Conservation (phyloP, 2,113 vertebrate species). For the Engraulis encrasicolus region DNA sequence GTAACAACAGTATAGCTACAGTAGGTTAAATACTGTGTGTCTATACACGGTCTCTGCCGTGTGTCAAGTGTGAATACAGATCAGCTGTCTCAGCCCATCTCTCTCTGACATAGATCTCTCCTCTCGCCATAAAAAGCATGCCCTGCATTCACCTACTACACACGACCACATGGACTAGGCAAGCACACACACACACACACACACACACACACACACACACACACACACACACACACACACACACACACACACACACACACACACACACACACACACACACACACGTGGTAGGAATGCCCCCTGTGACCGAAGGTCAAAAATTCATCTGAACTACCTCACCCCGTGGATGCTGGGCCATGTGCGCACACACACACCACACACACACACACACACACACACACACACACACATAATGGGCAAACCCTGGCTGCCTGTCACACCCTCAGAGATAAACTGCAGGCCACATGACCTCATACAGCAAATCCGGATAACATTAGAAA, state of each 20-base stretch:
- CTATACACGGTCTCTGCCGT: slow-evolving; percentile 1
- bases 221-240: too few species aligned
- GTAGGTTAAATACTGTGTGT: neutral
- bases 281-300: neutral
- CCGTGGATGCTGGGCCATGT: neutral
- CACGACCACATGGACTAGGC: neutral
- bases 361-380: neutral
- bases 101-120: neutral
- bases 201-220: neutral
- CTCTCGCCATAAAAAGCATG: slow-evolving; percentile 26
- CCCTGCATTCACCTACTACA: neutral
- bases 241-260: neutral
- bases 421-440: neutral
- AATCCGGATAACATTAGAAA: slow-evolving; percentile 26
- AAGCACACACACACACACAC: neutral
- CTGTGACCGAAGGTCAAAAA: slow-evolving; percentile 37
- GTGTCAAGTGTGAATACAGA: neutral
- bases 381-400: neutral
- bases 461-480: neutral
- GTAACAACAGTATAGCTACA: too few species aligned
- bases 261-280: too few species aligned
- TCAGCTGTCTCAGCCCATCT: slow-evolving; percentile 13
- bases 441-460: neutral
- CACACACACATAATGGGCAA: neutral
- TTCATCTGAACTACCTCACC: slow-evolving; percentile 8